Percentiles rank a stretch among this genome's conserved stretches.
These are phyloP conservation scores for Mythimna albipuncta DNA, from an alignment of 2,888 invertebrate genomes.

Conservation along the genomic window DNA sequence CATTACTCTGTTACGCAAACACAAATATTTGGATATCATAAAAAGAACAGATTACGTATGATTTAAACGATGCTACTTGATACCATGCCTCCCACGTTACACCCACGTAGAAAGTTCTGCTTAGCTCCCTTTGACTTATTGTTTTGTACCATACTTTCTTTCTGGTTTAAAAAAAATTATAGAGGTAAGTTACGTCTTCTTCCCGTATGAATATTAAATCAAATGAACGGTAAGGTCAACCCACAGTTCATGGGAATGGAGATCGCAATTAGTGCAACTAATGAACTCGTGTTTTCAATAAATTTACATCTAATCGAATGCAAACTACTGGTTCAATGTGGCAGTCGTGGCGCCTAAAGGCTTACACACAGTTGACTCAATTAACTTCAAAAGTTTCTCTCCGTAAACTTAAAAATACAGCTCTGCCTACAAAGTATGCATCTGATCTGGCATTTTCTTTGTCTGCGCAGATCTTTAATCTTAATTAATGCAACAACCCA, in stretches of 20 bases:
- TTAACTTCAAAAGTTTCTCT: neutral
- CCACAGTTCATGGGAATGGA: conserved; percentile 54
- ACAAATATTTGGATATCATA: conserved; percentile 66
- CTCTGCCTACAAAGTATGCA: conserved; percentile 5
- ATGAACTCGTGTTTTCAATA: conserved; percentile 60
- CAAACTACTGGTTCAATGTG: conserved; percentile 41
- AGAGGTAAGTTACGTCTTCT: conserved; percentile 37
- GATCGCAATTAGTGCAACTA: conserved; percentile 60
- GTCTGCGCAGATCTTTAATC: conserved; percentile 18
- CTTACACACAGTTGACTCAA: conserved; percentile 27
- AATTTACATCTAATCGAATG: conserved; percentile 58
- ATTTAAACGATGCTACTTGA: conserved; percentile 67
- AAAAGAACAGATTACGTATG: conserved; percentile 61
- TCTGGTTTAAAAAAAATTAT: conserved; percentile 51
- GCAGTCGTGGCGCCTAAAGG: conserved; percentile 44
- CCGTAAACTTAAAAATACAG: neutral
- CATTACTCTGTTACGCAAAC: conserved; percentile 71
- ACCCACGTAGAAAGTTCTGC: conserved; percentile 61
- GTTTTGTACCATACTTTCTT: conserved; percentile 56
- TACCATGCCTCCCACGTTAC: conserved; percentile 58
- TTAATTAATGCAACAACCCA: conserved; percentile 34
- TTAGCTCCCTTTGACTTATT: conserved; percentile 62
- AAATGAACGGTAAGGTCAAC: conserved; percentile 46
- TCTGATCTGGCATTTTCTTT: conserved; percentile 24
- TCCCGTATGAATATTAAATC: conserved; percentile 46